Conservation (phyloP, 2,797 vertebrate species). For the Hemitrygon akajei region DNA sequence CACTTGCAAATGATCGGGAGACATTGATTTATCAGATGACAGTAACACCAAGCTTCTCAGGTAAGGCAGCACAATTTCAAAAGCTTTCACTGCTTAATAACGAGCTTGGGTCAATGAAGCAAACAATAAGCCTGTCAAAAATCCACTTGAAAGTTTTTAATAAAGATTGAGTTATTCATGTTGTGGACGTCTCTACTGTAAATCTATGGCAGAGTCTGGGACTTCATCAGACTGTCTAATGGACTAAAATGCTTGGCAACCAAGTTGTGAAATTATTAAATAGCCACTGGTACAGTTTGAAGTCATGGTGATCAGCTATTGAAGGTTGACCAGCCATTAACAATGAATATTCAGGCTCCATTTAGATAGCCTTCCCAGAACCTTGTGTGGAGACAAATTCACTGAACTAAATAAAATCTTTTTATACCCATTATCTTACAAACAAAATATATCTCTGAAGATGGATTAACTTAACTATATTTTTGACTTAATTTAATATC, state of each 20-base stretch:
- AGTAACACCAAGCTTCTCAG: constrained; percentile 12
- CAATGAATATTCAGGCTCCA: not conserved
- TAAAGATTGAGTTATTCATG: constrained; percentile 28
- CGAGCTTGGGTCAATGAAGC: not conserved
- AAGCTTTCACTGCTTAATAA: constrained; percentile 14
- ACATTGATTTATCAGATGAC: constrained; percentile 33
- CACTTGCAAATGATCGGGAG: not conserved
- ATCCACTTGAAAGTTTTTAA: constrained; percentile 27
- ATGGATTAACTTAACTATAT: not conserved
- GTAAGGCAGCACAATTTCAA: not conserved
- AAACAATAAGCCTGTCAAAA: constrained; percentile 37
- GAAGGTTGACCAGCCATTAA: not conserved
- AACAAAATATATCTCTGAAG: not conserved
- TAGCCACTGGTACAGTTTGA: not conserved
- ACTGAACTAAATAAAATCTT: not conserved
- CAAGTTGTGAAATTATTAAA: constrained; percentile 10
- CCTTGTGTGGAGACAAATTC: no score
- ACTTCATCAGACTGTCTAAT: not conserved
- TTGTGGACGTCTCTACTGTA: not conserved
- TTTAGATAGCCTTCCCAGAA: not conserved
- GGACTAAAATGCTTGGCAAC: not conserved
- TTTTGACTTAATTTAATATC: not conserved
- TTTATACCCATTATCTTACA: not conserved
- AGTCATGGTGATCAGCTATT: not conserved
- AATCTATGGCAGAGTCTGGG: not conserved